phyloP scores from a whole-genome alignment of 1,140 invertebrate species.

The Bombus confusus region DNA sequence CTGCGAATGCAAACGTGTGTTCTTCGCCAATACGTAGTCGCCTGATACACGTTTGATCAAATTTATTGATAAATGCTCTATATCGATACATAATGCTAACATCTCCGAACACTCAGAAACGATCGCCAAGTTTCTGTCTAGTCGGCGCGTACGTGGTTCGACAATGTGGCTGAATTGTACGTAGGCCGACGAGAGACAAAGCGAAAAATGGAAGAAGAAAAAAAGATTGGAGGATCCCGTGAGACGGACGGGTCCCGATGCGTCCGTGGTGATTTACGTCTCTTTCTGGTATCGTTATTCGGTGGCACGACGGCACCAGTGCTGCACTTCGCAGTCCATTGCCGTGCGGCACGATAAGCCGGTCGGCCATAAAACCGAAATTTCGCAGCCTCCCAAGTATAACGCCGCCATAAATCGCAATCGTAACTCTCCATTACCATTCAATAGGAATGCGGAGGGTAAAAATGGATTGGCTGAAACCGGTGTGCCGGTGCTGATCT shows the following conservation, averaged over 20 bases:
- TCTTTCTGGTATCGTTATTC: conserved; percentile 68
- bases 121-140: no score
- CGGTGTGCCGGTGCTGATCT: conserved; percentile 37
- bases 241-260: conserved; percentile 33
- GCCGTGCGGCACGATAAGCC: conserved; percentile 68
- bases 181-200: background rate
- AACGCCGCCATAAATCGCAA: conserved; percentile 68
- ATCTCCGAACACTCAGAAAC: background rate
- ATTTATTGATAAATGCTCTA: no score
- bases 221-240: background rate
- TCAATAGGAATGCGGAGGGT: conserved; percentile 56
- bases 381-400: conserved; percentile 68
- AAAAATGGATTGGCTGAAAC: conserved; percentile 45
- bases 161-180: no score
- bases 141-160: no score
- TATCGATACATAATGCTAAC: no score
- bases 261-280: conserved; percentile 66
- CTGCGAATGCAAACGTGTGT: no score
- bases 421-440: conserved; percentile 71
- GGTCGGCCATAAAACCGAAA: conserved; percentile 69
- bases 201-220: background rate
- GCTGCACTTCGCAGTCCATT: conserved; percentile 63
- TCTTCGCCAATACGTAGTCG: no score
- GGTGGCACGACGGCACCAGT: conserved; percentile 58
- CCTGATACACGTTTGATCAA: no score